Evolutionary conservation across 2,888 invertebrate species (phyloP).

Genomic region (Aspidiotus rigidus): DNA sequence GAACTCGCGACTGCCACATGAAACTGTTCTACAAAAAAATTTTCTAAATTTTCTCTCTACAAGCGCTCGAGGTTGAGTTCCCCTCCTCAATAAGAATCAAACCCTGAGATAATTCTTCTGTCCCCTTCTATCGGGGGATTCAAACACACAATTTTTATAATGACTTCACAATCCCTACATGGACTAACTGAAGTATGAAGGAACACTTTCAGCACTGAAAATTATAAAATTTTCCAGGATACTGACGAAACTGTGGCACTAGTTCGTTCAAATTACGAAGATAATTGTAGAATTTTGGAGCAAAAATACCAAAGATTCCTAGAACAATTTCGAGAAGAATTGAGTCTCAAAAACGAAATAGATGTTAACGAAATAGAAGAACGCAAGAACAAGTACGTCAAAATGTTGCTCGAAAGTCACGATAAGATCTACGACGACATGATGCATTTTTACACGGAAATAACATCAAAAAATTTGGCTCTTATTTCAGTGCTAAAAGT

Average conservation of each 20-base stretch:
- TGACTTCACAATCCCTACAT: neutral
- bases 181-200: neutral
- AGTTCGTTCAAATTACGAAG: constrained; percentile 55
- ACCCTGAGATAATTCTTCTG: neutral
- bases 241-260: constrained; percentile 50
- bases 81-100: neutral
- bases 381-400: constrained; percentile 75
- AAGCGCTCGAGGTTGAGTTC: neutral
- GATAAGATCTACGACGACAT: constrained; percentile 78
- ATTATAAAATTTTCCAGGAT: constrained; percentile 40
- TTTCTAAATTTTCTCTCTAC: neutral
- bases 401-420: constrained; percentile 53
- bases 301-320: constrained; percentile 66
- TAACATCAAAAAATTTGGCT: constrained; percentile 83
- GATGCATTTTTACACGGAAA: constrained; percentile 91
- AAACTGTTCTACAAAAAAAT: too few relatives aligned
- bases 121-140: too few relatives aligned
- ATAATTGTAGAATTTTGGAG: constrained; percentile 58
- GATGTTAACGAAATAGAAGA: constrained; percentile 86
- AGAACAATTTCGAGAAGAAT: constrained; percentile 57
- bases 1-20: too few relatives aligned
- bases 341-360: constrained; percentile 63
- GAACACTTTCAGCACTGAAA: neutral
- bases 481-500: constrained; percentile 81
- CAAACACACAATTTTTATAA: neutral